Evolutionary conservation across 2,113 vertebrate genomes (phyloP).

Genomic region (Cepphus grylle): DNA sequence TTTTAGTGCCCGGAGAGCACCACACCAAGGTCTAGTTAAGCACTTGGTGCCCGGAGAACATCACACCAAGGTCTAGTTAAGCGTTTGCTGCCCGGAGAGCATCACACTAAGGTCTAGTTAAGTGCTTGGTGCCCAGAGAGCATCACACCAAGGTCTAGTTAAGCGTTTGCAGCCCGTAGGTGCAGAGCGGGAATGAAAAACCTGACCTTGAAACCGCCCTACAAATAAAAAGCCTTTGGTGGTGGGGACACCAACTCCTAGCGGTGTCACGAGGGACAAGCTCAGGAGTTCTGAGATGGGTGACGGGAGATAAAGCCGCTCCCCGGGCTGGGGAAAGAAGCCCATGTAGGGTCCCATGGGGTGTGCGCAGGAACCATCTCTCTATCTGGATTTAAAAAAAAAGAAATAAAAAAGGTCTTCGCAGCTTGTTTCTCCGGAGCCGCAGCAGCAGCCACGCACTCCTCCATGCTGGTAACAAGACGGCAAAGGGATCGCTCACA

Average conservation of each 20-base stretch:
- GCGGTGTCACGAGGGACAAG: background rate
- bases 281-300: background rate
- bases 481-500: background rate
- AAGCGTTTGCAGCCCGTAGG: background rate
- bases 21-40: background rate
- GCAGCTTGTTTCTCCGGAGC: background rate
- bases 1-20: background rate
- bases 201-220: background rate
- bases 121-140: too few species aligned
- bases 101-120: too few species aligned
- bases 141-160: too few species aligned
- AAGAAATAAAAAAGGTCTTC: background rate
- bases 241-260: background rate
- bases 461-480: background rate
- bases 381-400: background rate
- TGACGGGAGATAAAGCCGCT: background rate
- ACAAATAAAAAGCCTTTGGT: background rate
- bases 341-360: accelerated
- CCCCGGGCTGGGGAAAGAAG: background rate
- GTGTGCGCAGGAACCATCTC: background rate
- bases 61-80: too few species aligned
- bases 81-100: too few species aligned
- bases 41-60: too few species aligned
- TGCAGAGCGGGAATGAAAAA: background rate
- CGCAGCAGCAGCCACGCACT: background rate